Percentiles rank a stretch among this genome's conserved stretches.
Evolutionary conservation across 1,140 invertebrate genomes (phyloP).

Genomic region (Pollicipes pollicipes): DNA sequence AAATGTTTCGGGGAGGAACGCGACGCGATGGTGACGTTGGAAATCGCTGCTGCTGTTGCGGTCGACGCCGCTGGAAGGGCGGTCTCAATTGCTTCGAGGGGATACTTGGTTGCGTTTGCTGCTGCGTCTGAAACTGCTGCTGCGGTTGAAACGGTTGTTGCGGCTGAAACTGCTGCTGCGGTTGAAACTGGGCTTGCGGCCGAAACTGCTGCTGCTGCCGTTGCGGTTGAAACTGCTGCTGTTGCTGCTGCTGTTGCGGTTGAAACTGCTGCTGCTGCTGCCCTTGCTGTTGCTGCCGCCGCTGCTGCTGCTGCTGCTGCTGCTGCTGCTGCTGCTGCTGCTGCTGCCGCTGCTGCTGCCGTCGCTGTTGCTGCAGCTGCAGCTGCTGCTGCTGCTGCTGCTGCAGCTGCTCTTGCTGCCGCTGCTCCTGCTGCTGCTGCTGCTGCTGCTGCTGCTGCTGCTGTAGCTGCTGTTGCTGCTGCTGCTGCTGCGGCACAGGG

Average conservation of each 20-base stretch:
- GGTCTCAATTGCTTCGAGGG: no score
- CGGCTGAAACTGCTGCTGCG: not conserved
- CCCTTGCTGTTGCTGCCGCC: not conserved
- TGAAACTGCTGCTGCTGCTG: no score
- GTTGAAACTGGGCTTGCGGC: no score
- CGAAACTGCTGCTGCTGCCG: no score
- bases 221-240: no score
- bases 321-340: not conserved
- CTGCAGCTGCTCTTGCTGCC: no score
- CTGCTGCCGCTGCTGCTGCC: not conserved
- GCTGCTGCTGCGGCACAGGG: no score
- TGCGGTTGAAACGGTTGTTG: not conserved
- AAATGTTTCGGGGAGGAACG: no score
- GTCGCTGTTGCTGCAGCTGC: not conserved
- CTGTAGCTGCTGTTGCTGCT: not conserved
- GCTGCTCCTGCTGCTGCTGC: not conserved
- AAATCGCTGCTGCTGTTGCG: not conserved
- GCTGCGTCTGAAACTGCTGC: not conserved
- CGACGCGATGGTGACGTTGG: no score
- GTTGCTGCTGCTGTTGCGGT: no score
- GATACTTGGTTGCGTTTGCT: no score
- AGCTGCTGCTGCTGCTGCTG: conserved; percentile 1
- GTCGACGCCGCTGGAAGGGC: no score
- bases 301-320: not conserved
- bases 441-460: not conserved